Conservation (phyloP, 2,113 vertebrate genomes). For the Quiscalus mexicanus region DNA sequence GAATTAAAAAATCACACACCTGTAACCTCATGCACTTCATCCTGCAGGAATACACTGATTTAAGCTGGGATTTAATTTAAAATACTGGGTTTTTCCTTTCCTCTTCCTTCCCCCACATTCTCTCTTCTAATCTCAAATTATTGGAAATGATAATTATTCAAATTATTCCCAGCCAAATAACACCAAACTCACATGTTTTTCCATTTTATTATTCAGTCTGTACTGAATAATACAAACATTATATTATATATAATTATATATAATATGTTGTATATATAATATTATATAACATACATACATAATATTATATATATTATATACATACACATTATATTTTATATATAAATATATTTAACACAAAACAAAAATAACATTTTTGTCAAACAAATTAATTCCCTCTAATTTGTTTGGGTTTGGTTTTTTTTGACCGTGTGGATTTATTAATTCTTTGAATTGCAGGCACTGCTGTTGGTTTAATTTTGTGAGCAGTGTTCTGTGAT, state of each 20-base stretch:
- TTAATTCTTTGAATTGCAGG: slow-evolving; percentile 6
- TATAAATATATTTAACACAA: background rate
- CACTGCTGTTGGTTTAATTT: slow-evolving; percentile 15
- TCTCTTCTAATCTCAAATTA: background rate
- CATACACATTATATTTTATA: background rate
- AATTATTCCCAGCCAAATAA: background rate
- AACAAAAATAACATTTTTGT: background rate
- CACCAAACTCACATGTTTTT: background rate
- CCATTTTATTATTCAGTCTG: background rate
- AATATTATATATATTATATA: background rate
- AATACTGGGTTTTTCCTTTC: background rate
- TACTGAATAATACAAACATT: background rate
- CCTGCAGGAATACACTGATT: background rate
- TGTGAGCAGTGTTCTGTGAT: background rate
- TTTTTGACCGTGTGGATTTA: background rate
- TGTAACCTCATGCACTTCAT: background rate
- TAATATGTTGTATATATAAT: background rate
- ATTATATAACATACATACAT: background rate
- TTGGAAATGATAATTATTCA: background rate
- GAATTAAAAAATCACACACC: background rate
- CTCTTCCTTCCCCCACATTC: background rate
- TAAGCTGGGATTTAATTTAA: background rate
- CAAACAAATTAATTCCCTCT: slow-evolving; percentile 34
- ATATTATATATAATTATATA: background rate
- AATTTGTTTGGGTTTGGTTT: background rate